Percentiles rank a stretch among this genome's conserved stretches.
Conservation (phyloP, 2,888 invertebrate species). For the Brassicogethes aeneus region DNA sequence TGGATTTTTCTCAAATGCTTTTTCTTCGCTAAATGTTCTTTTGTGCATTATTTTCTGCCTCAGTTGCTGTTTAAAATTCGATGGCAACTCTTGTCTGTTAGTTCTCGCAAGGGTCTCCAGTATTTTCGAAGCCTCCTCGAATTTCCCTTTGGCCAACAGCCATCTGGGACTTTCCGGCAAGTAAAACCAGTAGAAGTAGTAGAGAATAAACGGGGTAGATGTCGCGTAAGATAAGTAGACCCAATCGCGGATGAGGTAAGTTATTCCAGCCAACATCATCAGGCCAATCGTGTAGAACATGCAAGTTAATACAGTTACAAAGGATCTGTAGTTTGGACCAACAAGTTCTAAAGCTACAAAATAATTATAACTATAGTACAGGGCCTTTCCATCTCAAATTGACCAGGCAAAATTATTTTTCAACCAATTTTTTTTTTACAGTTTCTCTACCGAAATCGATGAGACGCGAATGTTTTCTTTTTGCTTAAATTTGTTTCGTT, state of each 20-base stretch:
- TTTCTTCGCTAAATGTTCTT: constrained; percentile 47
- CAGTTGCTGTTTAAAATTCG: constrained; percentile 60
- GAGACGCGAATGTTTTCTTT: no score
- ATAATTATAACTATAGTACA: constrained; percentile 2
- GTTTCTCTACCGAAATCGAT: no score
- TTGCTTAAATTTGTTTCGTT: no score
- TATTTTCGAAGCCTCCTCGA: constrained; percentile 73
- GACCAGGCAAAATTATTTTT: no score
- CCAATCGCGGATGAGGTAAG: constrained; percentile 81
- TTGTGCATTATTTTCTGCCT: constrained; percentile 63
- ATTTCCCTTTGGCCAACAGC: constrained; percentile 68
- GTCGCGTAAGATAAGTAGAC: constrained; percentile 69
- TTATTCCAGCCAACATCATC: constrained; percentile 73
- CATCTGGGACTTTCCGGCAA: constrained; percentile 88
- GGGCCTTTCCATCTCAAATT: not conserved
- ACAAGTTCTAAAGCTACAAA: constrained; percentile 79
- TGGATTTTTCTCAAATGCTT: constrained; percentile 42
- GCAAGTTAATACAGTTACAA: constrained; percentile 88
- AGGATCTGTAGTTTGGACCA: constrained; percentile 83
- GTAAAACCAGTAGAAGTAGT: constrained; percentile 78
- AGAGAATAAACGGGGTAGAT: constrained; percentile 75
- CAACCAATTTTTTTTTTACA: no score
- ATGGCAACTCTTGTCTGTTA: constrained; percentile 68
- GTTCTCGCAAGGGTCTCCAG: constrained; percentile 67
- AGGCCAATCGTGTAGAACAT: constrained; percentile 83